Evolutionary conservation across 2,888 invertebrate species (phyloP), one percentile per base, ranked within the genome.

Genomic region (Steinernema hermaphroditum): DNA sequence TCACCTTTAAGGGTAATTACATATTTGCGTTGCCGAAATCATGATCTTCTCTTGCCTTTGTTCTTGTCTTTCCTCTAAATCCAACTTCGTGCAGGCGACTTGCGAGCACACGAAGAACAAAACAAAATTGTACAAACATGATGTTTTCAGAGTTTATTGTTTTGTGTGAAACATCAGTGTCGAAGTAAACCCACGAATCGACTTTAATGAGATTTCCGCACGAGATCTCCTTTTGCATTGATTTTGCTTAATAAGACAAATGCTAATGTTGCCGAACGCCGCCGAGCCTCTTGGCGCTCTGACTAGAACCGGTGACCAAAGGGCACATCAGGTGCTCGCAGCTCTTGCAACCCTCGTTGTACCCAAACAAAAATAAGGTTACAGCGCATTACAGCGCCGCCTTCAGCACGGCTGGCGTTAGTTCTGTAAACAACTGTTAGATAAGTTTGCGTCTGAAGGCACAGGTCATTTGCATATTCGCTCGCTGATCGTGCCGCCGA

Each of bases 311-410:
- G 50, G 50, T 50, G 22, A 22, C 50, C 24, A 22, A n/a, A 22
- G 22, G 6, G 29, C 62, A 34, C 62, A 62, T 62, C 62, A 62
- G 62, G 62, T 62, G 32, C 4, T 62, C 32, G 34, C 2, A 19
- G 50, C 22, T 22, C 22, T 62, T 16, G 62, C 62, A 32, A 29
- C 29, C 29, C 14, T 16, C 12, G 62, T 46, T 16, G 16, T 62
- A 29, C 29, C 62, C 62, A 62, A 62, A 62, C 62, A 62, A 62
- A 46, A 32, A 29, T 32, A 32, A 62, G 62, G 62, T 62, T 62
- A 62, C 62, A 62, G 16, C 62, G 62, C 32, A 27, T 62, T 62
- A 62, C 62, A 62, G 62, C 62, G 62, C 29, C 16, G 32, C 27
- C 32, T 16, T 29, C 1, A 32, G 62, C 62, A 24, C 62, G 62